A percentile compares a stretch with the other conserved stretches of the same genome.
These are phyloP conservation scores for Halichondria panicea DNA, from an alignment of 37 sponge, comb jelly and placozoan species.

Conservation along the genomic window DNA sequence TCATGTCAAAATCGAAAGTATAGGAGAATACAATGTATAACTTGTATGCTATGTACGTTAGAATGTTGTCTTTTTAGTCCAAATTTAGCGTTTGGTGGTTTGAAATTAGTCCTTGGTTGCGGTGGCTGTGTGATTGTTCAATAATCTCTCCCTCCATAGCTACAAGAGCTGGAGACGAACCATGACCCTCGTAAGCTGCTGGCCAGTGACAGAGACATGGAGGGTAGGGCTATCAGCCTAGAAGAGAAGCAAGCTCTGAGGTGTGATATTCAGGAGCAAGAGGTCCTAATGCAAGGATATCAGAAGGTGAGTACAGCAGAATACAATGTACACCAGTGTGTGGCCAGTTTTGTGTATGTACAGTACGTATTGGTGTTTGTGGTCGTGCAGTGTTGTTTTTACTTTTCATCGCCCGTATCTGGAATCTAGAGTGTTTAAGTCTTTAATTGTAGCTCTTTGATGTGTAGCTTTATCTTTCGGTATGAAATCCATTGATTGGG, in stretches of 20 bases:
- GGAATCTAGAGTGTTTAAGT: background rate
- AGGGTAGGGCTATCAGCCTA: background rate
- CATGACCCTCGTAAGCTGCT: constrained; percentile 8
- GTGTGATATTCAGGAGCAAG: constrained; percentile 60
- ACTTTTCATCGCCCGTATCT: background rate
- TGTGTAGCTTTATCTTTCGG: too few species aligned
- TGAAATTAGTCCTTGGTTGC: too few species aligned
- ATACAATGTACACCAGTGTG: background rate
- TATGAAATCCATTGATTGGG: too few species aligned
- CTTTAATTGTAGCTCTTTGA: too few species aligned
- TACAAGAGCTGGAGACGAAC: constrained; percentile 17
- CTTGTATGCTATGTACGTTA: constrained; percentile 4
- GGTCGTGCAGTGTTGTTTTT: background rate
- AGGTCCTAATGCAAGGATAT: constrained; percentile 58
- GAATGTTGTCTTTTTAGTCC: too few species aligned
- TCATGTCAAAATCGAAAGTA: background rate
- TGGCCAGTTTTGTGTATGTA: background rate
- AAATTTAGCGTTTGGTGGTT: too few species aligned
- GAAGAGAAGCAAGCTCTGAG: constrained; percentile 42
- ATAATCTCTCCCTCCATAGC: constrained; percentile 4
- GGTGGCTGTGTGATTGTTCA: constrained; percentile 14
- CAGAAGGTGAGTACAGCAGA: constrained; percentile 57
- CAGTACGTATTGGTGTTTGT: background rate
- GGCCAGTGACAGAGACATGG: background rate
- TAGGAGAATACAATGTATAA: background rate